Conservation (phyloP, 2,888 invertebrate genomes). For the Falcaria lacertinaria region DNA sequence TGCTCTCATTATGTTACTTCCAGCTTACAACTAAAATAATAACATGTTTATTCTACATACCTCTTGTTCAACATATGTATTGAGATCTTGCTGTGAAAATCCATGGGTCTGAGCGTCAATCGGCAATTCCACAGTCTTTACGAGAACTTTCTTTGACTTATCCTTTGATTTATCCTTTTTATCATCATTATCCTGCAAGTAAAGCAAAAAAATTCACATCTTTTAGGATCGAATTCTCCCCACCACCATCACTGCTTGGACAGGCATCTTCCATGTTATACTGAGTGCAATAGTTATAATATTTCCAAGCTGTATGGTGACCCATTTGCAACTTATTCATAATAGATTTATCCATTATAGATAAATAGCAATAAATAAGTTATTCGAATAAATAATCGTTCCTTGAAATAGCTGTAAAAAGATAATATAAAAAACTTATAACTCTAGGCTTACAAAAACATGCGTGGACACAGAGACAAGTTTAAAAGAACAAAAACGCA, state of each 20-base stretch:
- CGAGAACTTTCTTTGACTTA: conserved; percentile 84
- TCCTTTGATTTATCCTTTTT: conserved; percentile 84
- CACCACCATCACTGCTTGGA: conserved; percentile 61
- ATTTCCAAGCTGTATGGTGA: conserved; percentile 59
- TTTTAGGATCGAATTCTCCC: conserved; percentile 40
- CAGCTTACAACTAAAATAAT: no score
- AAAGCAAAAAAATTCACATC: conserved; percentile 48
- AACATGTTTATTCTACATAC: conserved; percentile 46
- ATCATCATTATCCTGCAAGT: conserved; percentile 77
- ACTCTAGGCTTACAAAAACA: conserved; percentile 50
- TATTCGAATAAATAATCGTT: neutral
- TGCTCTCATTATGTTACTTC: no score
- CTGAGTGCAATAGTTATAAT: neutral
- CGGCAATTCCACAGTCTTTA: conserved; percentile 91
- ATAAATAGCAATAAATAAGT: neutral
- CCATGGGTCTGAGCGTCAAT: conserved; percentile 88
- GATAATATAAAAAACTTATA: conserved; percentile 30
- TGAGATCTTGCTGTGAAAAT: conserved; percentile 84
- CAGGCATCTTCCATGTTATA: neutral
- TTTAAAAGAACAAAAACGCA: conserved; percentile 43
- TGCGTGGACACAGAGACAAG: conserved; percentile 76
- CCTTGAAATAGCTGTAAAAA: conserved; percentile 28
- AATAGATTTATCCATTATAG: conserved; percentile 9
- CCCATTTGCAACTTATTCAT: conserved; percentile 72
- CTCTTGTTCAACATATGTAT: conserved; percentile 89